Evolutionary conservation across 2,113 vertebrate species (phyloP), one percentile per base, ranked within the genome.

Genomic region (Callithrix jacchus): DNA sequence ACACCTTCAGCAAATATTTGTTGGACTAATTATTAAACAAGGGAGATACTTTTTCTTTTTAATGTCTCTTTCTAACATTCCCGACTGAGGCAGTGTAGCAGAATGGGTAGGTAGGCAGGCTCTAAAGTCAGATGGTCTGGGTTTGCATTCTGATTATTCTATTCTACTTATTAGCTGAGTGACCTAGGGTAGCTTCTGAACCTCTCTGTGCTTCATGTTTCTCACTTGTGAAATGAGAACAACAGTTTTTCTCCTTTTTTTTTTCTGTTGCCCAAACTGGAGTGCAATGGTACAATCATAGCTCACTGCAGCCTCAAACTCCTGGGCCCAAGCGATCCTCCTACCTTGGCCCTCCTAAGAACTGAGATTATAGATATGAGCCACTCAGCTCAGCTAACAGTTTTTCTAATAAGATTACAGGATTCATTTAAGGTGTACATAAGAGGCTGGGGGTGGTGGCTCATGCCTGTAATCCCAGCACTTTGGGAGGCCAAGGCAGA

Each of bases 401-500:
- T 84, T 92, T 97, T 95, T 86, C 79, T 71, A 95, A 40, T 10
- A 90, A 52, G 52, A 73, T 88, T 79, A 52, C 37, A 52, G 13
- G 85, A 56, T 58, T 37, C 73, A 89, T 81, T 83, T 52, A 77
- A 91, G 96, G 47, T 42, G 66, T n/a, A 32, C 70, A 25, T 45
- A 32, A 81, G 76, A 81, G 52, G 56, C 56, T 9, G 21, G 56
- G 56, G 7, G 0, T 7, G 20, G 21, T 58, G 56, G 56, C 56
- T 58, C 56, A 58, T 17, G 21, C 21, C 21, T 58, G 23, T 25
- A 58, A 58, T 58, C 56, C 56, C 21, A 25, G 20, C 20, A 20
- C 21, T 58, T 58, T 58, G 21, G 21, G 56, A 58, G 56, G 56
- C 56, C 23, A 25, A 58, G 56, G 56, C 9, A 8, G 23, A 21